phyloP scores from a whole-genome alignment of 1,140 invertebrate species.

The Parasteatoda tepidariorum region DNA sequence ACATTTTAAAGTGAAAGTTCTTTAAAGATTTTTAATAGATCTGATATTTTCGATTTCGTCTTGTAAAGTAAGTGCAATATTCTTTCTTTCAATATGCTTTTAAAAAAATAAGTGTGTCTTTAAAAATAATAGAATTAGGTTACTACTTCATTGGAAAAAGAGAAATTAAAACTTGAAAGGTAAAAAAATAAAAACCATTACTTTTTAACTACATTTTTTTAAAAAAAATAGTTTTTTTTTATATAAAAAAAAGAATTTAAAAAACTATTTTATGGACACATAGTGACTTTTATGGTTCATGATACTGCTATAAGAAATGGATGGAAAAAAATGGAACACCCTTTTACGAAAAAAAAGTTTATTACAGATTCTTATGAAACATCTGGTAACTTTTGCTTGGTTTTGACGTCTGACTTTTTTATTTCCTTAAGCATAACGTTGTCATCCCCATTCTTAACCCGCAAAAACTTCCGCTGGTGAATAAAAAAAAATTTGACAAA shows the following conservation, averaged over 20 bases:
- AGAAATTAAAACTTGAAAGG: no score
- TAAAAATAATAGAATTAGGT: no score
- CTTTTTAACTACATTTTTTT: not conserved
- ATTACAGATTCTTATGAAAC: not conserved
- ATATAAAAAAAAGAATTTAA: not conserved
- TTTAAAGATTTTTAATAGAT: no score
- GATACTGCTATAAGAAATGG: not conserved
- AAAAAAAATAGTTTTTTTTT: not conserved
- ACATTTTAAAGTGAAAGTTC: no score
- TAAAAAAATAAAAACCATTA: no score
- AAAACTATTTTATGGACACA: not conserved
- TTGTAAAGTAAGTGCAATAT: no score
- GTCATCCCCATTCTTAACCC: conserved; percentile 16
- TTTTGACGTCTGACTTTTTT: conserved; percentile 9
- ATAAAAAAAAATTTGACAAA: not conserved
- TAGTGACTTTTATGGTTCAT: not conserved
- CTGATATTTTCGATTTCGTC: no score
- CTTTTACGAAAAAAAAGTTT: not conserved
- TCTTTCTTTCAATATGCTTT: no score
- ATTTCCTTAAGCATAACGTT: not conserved
- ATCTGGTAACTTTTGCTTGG: conserved; percentile 13
- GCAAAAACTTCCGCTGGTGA: conserved; percentile 3
- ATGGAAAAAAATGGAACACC: not conserved
- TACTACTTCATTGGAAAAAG: no score
- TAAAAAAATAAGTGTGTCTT: no score